These are phyloP conservation scores for Phorcus lineatus DNA, from an alignment of 2,888 invertebrate species.

Conservation along the genomic window DNA sequence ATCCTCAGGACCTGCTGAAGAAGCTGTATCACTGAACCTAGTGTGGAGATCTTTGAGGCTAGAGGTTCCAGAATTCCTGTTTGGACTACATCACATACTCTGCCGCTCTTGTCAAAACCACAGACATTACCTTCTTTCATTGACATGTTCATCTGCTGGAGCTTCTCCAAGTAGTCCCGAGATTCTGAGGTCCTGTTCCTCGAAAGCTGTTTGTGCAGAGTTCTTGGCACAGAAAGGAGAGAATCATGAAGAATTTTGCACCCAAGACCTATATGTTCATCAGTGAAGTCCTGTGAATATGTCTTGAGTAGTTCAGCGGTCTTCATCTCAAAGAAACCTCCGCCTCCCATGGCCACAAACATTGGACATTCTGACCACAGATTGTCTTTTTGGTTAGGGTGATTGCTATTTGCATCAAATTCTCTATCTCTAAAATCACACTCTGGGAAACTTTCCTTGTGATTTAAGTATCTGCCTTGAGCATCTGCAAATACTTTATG, in stretches of 20 bases:
- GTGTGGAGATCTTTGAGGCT: slow-evolving; percentile 46
- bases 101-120: slow-evolving; percentile 25
- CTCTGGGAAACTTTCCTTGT: too few relatives aligned
- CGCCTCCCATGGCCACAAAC: slow-evolving; percentile 37
- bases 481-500: too few relatives aligned
- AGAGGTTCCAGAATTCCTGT: slow-evolving; percentile 50
- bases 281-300: slow-evolving; percentile 21
- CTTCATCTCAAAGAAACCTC: slow-evolving; percentile 52
- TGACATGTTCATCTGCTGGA: slow-evolving; percentile 5
- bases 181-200: not conserved
- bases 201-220: slow-evolving; percentile 35
- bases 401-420: too few relatives aligned
- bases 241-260: slow-evolving; percentile 37
- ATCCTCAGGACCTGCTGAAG: slow-evolving; percentile 50
- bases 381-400: too few relatives aligned
- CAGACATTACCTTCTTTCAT: not conserved
- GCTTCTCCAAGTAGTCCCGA: slow-evolving; percentile 23
- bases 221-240: slow-evolving; percentile 39
- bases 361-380: not conserved
- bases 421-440: too few relatives aligned
- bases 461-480: too few relatives aligned
- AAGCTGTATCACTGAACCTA: slow-evolving; percentile 48
- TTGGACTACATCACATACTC: not conserved
- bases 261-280: slow-evolving; percentile 10
- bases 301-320: slow-evolving; percentile 34